Evolutionary conservation across 2,888 invertebrate genomes (phyloP), one percentile per base, ranked within the genome.

Genomic region (Rhorus exstirpatorius): DNA sequence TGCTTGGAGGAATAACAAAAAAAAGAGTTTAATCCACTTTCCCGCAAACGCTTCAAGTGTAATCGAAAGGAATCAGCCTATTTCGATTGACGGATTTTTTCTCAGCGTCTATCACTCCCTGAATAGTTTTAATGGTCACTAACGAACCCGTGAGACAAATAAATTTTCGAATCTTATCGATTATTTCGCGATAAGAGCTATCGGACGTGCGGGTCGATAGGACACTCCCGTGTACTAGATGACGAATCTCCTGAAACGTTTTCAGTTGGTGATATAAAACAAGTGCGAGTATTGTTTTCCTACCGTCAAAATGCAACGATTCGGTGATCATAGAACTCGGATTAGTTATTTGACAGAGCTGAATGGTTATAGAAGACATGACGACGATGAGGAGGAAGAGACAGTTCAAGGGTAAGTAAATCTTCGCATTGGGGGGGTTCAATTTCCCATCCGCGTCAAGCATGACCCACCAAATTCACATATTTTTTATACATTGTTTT

Each of bases 331-430:
- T 63, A 71, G 21, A 12, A 17, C 46, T 49, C 61, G 58, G 8
- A 53, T 41, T 24, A 84, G 79, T 61, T 84, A 79, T 26, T 55
- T 79, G 6, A 55, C 71, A 3, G 65, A 83, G 35, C 38, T 79
- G 1, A 26, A 82, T 58, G 79, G 84, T 46, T 81, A 80, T 21
- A 7, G 75, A 0, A 58, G 81, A 8, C 61, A 75, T 14, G 70
- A 58, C 24, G 83, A 65, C 1, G 79, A 81, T 17, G 63, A 61
- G 3, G 76, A 83, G n/a, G 81, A 88, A 1, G 81, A 74, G 24
- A 79, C 79, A 7, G 46, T 46, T 41, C 44, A 63, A 65, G 72
- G 63, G 86, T 82, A 71, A 19, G 86, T 70, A 26, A 58, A 17
- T 26, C 21, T 41, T 49, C 2, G 3, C 19, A n/a, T n/a, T n/a